Base-by-base conservation (phyloP, 2,113 vertebrate genomes). In the Pelvicachromis taeniatus region DNA sequence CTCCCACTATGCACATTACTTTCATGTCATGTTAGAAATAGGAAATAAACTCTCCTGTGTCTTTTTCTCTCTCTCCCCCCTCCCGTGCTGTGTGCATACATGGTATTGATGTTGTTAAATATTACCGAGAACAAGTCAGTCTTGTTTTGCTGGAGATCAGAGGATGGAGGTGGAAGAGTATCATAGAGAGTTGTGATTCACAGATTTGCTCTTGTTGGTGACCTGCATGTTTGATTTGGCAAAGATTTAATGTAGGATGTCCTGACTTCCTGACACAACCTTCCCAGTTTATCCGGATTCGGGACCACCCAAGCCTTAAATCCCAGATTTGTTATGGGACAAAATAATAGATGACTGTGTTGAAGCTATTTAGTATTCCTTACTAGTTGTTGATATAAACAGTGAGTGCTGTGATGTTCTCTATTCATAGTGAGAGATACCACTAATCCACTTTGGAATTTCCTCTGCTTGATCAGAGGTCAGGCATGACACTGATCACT, bases 381-480 rank as follows among this genome's bases (percentile, higher is more conserved):
- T 52, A 50, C 16, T 33, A 31, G 26, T 31, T n/a, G 26, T 75
- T 19, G 23, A 50, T 75, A 29, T 23, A 40, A 53, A 31, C 58
- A 83, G 3, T 21, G n/a, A 70, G 48, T 19, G 19, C 61, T 50
- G 50, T 45, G 55, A 73, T 87, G 73, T 56, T 38, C 9, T 85
- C 63, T 61, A 2, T 54, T 81, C 55, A 70, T 6, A 50, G 5
- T 61, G 38, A 78, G 54, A 38, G 81, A 82, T 58, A n/a, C 55
- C 31, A 33, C 26, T 87, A 88, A 88, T 91, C 77, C 63, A 78
- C 54, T 88, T 85, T 80, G 55, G 54, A 23, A 79, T 88, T 88
- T 86, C 52, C 77, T 80, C 77, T 85, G 84, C 82, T 78, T 79
- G 63, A 84, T 23, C 53, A 31, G 61, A 83, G 9, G 56, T 29